Conservation (phyloP, 2,888 invertebrate genomes). For the Allacma fusca region DNA sequence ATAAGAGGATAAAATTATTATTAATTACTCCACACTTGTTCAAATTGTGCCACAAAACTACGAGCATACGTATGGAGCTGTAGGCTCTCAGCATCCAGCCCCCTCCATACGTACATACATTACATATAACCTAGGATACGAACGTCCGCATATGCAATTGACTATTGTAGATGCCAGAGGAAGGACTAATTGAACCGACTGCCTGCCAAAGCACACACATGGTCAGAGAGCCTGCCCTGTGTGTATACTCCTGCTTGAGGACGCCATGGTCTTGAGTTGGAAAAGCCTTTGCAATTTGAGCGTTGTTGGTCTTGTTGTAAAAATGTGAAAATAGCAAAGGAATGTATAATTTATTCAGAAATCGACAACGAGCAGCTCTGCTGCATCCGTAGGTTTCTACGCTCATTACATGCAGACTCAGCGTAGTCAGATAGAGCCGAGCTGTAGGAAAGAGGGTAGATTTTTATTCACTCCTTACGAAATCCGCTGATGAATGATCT, state of each 20-base stretch:
- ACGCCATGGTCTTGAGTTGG: too few species aligned
- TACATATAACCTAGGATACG: too few species aligned
- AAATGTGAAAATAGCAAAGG: conserved; percentile 24
- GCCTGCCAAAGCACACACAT: not conserved
- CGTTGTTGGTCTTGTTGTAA: not conserved
- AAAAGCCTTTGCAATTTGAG: not conserved
- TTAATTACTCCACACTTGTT: not conserved
- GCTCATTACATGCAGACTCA: not conserved
- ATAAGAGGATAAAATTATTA: conserved; percentile 8
- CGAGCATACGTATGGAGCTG: too few species aligned
- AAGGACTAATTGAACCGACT: too few species aligned
- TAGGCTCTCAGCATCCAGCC: too few species aligned
- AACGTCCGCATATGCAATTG: too few species aligned
- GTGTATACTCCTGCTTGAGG: too few species aligned
- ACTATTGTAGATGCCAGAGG: too few species aligned
- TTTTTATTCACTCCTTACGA: conserved; percentile 37
- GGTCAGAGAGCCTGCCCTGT: not conserved
- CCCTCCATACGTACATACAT: too few species aligned
- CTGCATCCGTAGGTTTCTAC: not conserved
- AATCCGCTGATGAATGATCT: conserved; percentile 53
- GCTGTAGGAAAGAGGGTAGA: not conserved
- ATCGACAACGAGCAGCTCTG: not conserved
- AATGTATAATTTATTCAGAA: conserved; percentile 17
- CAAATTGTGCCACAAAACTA: not conserved
- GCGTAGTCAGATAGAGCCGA: not conserved